Base-by-base conservation (phyloP, 2,888 invertebrate genomes). In the Helleia helle region DNA sequence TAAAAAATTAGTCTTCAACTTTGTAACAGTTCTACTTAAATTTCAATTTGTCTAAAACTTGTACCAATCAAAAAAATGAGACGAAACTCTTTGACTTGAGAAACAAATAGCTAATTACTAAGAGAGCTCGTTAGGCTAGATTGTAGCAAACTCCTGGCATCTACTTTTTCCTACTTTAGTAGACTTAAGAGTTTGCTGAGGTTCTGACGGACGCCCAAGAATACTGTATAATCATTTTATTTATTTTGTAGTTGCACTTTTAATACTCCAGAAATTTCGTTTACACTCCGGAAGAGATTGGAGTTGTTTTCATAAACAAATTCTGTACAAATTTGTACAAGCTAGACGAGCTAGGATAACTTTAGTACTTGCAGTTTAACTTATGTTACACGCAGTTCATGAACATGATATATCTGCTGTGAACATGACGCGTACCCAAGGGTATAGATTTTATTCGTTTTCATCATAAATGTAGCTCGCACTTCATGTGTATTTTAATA, bases 41-140 rank as follows among this genome's bases (percentile, higher is more conserved):
- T n/a, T n/a, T n/a, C n/a, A n/a, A n/a, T n/a, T n/a, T n/a, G n/a
- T 36, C 38, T 28, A 11, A 36, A 11, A 37, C 40, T 42, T 42
- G 36, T 6, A 31, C 38, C 36, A 30, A 25, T 36, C 36, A 41
- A 41, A 53, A 51, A 51, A 55, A 56, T 60, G 57, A 51, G 58
- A 60, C 59, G 54, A 51, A 65, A 70, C 62, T 64, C 55, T 79
- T 73, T 76, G 75, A 77, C 71, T 77, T 63, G 52, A n/a, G 65
- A 65, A 77, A 77, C 75, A 77, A 80, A 80, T 75, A 76, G 77
- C 73, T 79, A 80, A 80, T 80, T 79, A 79, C 65, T 62, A 59
- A 62, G 66, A 75, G 74, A 74, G 77, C 70, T 76, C 75, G 75
- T 79, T 77, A 77, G 66, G 61, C 66, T 56, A 68, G 70, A 72